Base-by-base conservation (phyloP, 2,888 invertebrate species). In the Emesis castigata region DNA sequence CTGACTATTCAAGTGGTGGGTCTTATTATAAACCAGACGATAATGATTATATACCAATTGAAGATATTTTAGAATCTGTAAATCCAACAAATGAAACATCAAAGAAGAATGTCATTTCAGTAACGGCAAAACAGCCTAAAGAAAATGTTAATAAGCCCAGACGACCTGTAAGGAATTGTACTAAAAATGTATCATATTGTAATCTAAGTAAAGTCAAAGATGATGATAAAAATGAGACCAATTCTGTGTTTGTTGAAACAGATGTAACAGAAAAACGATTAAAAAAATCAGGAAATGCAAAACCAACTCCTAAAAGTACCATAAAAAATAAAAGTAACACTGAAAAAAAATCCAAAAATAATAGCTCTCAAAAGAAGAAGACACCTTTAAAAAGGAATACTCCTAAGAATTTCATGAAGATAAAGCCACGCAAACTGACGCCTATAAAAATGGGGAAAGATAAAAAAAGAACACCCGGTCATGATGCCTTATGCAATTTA, bases 21-120 rank as follows among this genome's bases (percentile, higher is more conserved):
- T 97, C 97, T 2, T 97, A 97, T 86, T 97, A 97, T 86, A 96
- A 96, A 79, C 97, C 97, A 0, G 97, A 97, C 87, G 97, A 97
- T 86, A 96, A 96, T 74, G 96, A 96, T 86, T 94, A 92, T 80
- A 79, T 92, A 70, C 91, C 90, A 39, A 85, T 91, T 8, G 88
- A 91, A 20, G 94, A 94, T 73, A 87, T 88, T 80, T 81, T 92
- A 69, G 90, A 87, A 68, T 91, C 89, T 85, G 88, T 89, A 11
- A 88, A 89, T 53, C 31, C 69, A 8, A 69, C 64, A 34, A n/a
- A 87, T 89, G 39, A 90, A 31, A 14, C 44, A 88, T 77, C 87
- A 86, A 80, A 89, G 86, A 76, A 78, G 70, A 65, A 82, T 39
- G n/a, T n/a, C n/a, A n/a, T n/a, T n/a, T n/a, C 83, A 6, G 75